Evolutionary conservation across 2,888 invertebrate species (phyloP).

Genomic region (Hirtodrosophila histrioides): DNA sequence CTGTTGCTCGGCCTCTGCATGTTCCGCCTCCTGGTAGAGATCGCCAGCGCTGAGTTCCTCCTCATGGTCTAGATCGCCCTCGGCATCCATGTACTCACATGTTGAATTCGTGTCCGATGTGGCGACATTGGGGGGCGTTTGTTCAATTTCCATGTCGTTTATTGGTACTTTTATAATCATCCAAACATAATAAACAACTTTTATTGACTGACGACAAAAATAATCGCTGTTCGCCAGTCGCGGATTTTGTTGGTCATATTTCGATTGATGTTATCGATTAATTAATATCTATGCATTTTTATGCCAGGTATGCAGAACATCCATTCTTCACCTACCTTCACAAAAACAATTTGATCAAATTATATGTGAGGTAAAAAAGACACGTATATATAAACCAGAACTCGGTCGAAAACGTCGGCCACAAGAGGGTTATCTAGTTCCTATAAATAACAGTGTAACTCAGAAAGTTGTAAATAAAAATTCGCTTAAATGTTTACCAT

Average conservation of each 20-base stretch:
- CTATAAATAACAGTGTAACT: no score
- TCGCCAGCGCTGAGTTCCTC: conserved; percentile 53
- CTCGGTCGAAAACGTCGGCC: no score
- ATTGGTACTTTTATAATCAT: conserved; percentile 25
- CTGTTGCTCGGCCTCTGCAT: conserved; percentile 60
- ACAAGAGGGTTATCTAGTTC: no score
- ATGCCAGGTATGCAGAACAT: no score
- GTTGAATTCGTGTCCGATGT: conserved; percentile 65
- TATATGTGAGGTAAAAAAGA: no score
- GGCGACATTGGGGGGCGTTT: conserved; percentile 56
- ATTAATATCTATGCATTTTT: background rate
- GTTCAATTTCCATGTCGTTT: conserved; percentile 68
- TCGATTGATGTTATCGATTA: conserved; percentile 27
- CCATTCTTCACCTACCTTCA: no score
- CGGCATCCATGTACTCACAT: conserved; percentile 81
- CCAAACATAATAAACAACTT: conserved; percentile 51
- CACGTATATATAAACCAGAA: no score
- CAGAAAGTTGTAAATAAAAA: no score
- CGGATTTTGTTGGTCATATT: no score
- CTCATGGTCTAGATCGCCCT: conserved; percentile 54
- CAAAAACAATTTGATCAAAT: no score
- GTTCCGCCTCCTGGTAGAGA: conserved; percentile 69
- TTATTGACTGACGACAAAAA: conserved; percentile 11
- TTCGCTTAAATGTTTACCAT: no score
- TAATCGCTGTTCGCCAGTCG: conserved; percentile 21